Base-by-base conservation (phyloP, 2,888 invertebrate species). In the Yponomeuta malinellus region DNA sequence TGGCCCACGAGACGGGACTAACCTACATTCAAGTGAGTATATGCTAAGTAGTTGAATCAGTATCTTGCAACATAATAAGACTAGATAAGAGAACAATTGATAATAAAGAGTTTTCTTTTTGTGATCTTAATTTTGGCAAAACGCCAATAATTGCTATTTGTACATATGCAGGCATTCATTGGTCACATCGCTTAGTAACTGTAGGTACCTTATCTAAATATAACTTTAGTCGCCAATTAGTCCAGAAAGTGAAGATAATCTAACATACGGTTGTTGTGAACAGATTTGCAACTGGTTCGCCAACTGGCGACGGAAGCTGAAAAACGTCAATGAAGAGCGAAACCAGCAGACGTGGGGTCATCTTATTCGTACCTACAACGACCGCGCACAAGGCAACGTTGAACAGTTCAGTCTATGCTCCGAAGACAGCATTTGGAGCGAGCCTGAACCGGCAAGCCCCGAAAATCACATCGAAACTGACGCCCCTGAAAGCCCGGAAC, bases 201-300 rank as follows among this genome's bases (percentile, higher is more conserved):
- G 15, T 59, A 59, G 52, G 52, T 15, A 59, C 52, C 52, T 5
- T 15, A 15, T 59, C 52, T 59, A 59, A 59, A 59, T 59, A 59
- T 59, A 59, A 15, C 12, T 12, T 59, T 15, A 59, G 12, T 59
- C 12, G 8, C 52, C 3, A 59, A 59, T 15, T 59, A 59, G 52
- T 59, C 52, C 15, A 15, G 15, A 59, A 59, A 59, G 52, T 59
- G 12, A 2, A 12, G 52, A 15, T 3, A 59, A 59, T 59, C 6
- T 15, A 59, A 59, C 52, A 59, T 59, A 12, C 3, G 12, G 52
- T 59, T 59, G 6, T 59, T 59, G 12, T 4, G 52, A 86, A 69
- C 86, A 95, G 95, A 95, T 95, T 72, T 95, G 95, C 78, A 96
- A 96, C 84, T 96, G 96, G 96, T 96, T 96, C 82, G 96, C 96